These are phyloP conservation scores for Grammomys surdaster DNA, from an alignment of 2,113 vertebrate genomes.

Conservation along the genomic window DNA sequence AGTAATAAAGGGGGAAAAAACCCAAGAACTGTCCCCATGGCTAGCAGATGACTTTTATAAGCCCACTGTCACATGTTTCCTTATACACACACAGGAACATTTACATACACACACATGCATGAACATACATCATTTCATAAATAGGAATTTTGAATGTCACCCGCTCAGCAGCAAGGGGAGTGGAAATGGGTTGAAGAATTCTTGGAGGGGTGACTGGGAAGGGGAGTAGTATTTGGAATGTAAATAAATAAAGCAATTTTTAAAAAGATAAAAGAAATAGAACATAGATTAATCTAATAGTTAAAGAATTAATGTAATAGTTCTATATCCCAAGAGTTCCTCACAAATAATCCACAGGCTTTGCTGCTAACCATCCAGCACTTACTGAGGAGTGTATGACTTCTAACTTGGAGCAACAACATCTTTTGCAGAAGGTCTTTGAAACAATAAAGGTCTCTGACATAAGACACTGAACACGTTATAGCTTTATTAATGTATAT, in stretches of 20 bases:
- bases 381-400: accelerated
- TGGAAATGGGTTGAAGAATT: no score
- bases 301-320: background rate
- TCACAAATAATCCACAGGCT: background rate
- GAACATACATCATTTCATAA: background rate
- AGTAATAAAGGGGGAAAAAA: background rate
- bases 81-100: background rate
- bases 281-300: background rate
- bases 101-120: background rate
- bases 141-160: no score
- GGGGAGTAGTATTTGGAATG: no score
- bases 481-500: background rate
- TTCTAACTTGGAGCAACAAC: background rate
- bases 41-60: no score
- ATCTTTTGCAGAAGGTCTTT: background rate
- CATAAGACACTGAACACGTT: background rate
- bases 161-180: no score
- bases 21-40: background rate
- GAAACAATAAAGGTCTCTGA: background rate
- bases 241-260: no score
- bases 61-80: background rate
- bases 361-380: background rate
- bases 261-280: background rate
- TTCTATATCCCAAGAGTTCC: background rate
- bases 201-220: no score